Base-by-base conservation (phyloP, 1,140 invertebrate species). In the Nephila pilipes region DNA sequence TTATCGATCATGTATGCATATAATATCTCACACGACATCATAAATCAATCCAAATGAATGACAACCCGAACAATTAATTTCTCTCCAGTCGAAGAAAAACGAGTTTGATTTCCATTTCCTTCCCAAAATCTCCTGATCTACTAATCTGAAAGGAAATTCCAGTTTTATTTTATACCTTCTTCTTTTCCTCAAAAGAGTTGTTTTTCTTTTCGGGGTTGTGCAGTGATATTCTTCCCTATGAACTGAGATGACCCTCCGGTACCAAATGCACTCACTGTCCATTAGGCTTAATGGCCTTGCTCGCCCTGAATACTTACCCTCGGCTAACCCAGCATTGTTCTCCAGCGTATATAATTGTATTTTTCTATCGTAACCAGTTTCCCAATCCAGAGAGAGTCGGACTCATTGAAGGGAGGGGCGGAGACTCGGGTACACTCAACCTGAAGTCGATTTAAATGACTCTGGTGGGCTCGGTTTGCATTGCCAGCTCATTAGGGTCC, bases 301-400 rank as follows among this genome's bases (percentile, higher is more conserved):
- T 57, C 83, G 89, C 75, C 89, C 89, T 91, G 79, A 83, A 91
- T 91, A 91, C 89, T 91, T 91, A 60, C 54, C 89, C 79, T 60
- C 89, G 75, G 29, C 88, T 57, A 90, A 90, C 88, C 69, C 20
- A 58, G 65, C 80, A 91, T 91, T 91, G 80, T 91, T 91, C 89
- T 91, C 58, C 12, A 16, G 75, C 55, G 57, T 46, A 83, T 60
- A 83, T 91, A 83, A 83, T 91, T 91, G 89, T 83, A 60, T 65
- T 55, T 54, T 90, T 90, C 54, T 38, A 46, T 57, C 75, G 69
- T 69, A 90, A 90, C 75, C 88, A 57, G 88, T 80, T 90, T 90
- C 88, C 69, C 69, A 36, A 75, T 75, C 69, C 69, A 36, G 8
- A 25, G 22, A n/a, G 22, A 46, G n/a, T 81, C 20, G 58, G 25